Percentiles rank a stretch among this genome's conserved stretches.
These are phyloP conservation scores for Epizoanthus illoricatus DNA, from an alignment of 92 coral and sea anemone genomes.

Conservation along the genomic window DNA sequence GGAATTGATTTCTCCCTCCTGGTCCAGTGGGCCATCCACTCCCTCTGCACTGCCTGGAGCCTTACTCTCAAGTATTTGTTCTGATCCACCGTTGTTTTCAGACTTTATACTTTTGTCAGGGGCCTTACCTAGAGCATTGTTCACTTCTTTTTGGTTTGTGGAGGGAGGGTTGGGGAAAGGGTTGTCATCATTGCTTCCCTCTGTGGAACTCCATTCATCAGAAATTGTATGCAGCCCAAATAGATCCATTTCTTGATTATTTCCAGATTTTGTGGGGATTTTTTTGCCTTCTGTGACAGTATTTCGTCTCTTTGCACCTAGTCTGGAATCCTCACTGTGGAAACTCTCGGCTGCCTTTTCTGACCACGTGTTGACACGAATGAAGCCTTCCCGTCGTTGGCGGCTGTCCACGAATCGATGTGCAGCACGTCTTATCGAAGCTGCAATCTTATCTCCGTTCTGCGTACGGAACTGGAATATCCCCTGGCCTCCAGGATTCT, in stretches of 20 bases:
- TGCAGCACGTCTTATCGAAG: slow-evolving; percentile 59
- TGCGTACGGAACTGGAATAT: slow-evolving; percentile 78
- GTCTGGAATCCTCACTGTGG: slow-evolving; percentile 6
- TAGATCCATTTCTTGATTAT: slow-evolving; percentile 4
- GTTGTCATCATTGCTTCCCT: neutral
- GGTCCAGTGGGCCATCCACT: neutral
- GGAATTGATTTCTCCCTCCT: slow-evolving; percentile 28
- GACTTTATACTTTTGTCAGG: neutral
- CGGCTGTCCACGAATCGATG: slow-evolving; percentile 29
- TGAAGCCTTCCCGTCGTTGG: slow-evolving; percentile 47
- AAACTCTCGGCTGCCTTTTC: slow-evolving; percentile 6
- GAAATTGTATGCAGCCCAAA: neutral
- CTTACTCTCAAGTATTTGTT: neutral
- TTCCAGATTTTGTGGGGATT: neutral
- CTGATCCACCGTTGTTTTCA: neutral
- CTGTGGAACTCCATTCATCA: slow-evolving; percentile 33
- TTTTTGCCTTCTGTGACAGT: slow-evolving; percentile 8
- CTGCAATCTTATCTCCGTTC: slow-evolving; percentile 64
- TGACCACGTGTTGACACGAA: slow-evolving; percentile 27
- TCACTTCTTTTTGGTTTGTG: neutral
- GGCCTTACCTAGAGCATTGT: neutral
- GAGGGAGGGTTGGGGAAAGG: neutral
- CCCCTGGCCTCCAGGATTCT: slow-evolving; percentile 80
- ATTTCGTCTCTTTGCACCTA: slow-evolving; percentile 17
- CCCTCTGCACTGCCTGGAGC: neutral